phyloP scores from a whole-genome alignment of 2,113 vertebrate species.

The Calyptomena viridis region DNA sequence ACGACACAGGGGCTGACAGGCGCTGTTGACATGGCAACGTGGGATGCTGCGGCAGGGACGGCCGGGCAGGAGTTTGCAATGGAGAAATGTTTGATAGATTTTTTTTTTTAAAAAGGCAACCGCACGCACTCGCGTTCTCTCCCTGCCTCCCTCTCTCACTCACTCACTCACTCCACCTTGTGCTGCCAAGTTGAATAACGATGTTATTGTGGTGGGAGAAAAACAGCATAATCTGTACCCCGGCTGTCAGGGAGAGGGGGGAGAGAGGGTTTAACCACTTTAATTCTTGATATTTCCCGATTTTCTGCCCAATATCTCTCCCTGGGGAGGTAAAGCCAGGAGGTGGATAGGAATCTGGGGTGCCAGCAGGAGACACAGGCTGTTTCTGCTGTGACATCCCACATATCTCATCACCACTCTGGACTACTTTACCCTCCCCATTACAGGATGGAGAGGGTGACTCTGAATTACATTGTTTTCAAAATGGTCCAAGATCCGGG shows the following conservation, averaged over 20 bases:
- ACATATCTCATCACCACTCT: not conserved
- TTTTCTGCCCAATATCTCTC: not conserved
- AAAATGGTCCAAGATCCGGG: not conserved
- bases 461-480: not conserved
- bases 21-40: constrained; percentile 41
- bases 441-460: not conserved
- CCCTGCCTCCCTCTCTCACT: not conserved
- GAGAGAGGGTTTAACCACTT: not conserved
- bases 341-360: rapidly evolving
- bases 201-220: not conserved
- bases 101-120: not conserved
- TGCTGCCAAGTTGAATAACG: constrained; percentile 45
- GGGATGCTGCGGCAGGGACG: constrained; percentile 7
- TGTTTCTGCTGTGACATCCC: not conserved
- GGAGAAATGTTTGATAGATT: not conserved
- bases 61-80: not conserved
- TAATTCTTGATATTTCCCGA: not conserved
- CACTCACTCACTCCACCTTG: constrained; percentile 49
- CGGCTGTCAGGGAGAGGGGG: not conserved
- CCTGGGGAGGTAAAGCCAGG: not conserved
- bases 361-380: not conserved
- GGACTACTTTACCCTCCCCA: not conserved
- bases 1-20: not conserved
- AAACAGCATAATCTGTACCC: not conserved
- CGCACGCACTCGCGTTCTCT: not conserved